Evolutionary conservation across 92 coral and sea anemone genomes (phyloP).

Genomic region (Hydrozoanthus gracilis): DNA sequence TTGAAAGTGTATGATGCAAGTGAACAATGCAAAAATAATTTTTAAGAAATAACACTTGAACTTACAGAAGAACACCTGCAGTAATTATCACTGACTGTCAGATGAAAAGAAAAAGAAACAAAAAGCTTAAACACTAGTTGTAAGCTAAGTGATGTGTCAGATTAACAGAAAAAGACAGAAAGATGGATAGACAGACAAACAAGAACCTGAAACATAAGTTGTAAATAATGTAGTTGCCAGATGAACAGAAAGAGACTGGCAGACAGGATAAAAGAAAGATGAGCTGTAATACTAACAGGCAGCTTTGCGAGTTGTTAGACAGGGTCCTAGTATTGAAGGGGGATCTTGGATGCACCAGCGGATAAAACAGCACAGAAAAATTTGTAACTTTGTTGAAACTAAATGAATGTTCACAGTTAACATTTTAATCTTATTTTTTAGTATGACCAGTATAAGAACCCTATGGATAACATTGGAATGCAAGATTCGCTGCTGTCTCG

Average conservation of each 20-base stretch:
- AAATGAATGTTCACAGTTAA: not conserved
- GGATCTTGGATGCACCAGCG: too few relatives aligned
- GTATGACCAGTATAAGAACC: constrained; percentile 98
- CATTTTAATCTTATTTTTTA: constrained; percentile 9
- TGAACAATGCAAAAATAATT: not conserved
- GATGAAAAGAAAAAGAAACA: not conserved
- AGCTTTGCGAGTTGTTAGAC: too few relatives aligned
- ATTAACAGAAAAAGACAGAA: not conserved
- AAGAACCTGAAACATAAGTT: not conserved
- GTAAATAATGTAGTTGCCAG: not conserved
- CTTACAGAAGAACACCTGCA: too few relatives aligned
- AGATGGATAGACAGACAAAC: not conserved
- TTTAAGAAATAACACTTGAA: too few relatives aligned
- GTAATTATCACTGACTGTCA: not conserved
- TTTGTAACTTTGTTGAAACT: not conserved
- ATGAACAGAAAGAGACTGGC: too few relatives aligned
- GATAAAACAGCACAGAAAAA: not conserved
- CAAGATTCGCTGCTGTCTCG: constrained; percentile 97
- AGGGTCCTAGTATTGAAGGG: too few relatives aligned
- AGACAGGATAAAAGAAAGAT: too few relatives aligned
- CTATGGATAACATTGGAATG: constrained; percentile 99
- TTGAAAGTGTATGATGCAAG: not conserved
- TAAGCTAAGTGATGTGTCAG: not conserved
- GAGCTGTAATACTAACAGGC: too few relatives aligned
- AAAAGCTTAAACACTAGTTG: not conserved